Percentiles rank a stretch among this genome's conserved stretches.
Evolutionary conservation across 2,888 invertebrate genomes (phyloP).

Genomic region (Eutolmus rufibarbis): DNA sequence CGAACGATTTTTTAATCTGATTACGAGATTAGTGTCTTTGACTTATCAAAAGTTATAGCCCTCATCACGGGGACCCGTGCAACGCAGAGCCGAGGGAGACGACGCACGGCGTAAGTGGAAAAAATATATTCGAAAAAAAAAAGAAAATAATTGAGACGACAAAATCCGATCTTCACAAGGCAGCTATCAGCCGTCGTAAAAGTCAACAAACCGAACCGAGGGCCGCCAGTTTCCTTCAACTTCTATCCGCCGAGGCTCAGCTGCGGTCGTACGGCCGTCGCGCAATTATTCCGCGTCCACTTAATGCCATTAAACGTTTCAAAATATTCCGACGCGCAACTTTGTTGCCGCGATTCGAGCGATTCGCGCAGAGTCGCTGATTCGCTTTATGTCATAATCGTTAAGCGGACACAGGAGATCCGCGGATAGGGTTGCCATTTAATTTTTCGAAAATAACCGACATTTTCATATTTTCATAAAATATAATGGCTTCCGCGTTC

Average conservation of each 20-base stretch:
- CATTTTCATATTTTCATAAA: neutral
- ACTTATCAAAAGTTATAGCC: constrained; percentile 48
- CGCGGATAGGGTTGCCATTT: neutral
- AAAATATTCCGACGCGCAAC: constrained; percentile 19
- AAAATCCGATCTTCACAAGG: constrained; percentile 15
- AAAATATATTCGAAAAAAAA: neutral
- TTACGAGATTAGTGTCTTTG: constrained; percentile 50
- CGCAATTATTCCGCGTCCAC: constrained; percentile 5
- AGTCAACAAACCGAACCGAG: constrained; percentile 8
- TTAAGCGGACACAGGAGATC: constrained; percentile 11
- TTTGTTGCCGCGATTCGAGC: neutral
- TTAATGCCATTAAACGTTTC: constrained; percentile 31
- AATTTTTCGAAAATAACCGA: neutral
- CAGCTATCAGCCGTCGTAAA: constrained; percentile 12
- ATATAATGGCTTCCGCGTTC: neutral
- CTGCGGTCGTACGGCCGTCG: neutral
- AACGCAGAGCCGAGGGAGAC: neutral
- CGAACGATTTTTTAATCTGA: constrained; percentile 46
- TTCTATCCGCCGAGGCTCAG: neutral
- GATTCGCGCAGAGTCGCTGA: neutral
- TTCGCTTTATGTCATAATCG: constrained; percentile 29
- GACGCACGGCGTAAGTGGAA: neutral
- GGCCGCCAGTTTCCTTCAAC: neutral
- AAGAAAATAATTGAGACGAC: neutral
- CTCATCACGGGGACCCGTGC: neutral